Evolutionary conservation across 1,140 invertebrate species (phyloP).

Genomic region (Scaptomyza montana): DNA sequence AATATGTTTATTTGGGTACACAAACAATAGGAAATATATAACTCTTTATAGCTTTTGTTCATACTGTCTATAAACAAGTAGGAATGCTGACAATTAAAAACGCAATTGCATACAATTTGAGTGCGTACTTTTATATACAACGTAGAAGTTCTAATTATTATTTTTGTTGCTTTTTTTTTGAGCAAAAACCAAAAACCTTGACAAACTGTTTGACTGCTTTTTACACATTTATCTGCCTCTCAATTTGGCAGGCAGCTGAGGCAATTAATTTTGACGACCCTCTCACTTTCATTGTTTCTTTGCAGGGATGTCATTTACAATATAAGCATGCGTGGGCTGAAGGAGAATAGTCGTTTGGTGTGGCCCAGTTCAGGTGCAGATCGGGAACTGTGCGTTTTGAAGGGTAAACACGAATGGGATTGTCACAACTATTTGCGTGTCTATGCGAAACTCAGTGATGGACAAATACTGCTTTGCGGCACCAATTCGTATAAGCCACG

Average conservation of each 20-base stretch:
- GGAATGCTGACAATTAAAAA: constrained; percentile 29
- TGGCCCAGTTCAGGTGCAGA: constrained; percentile 93
- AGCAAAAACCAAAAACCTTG: constrained; percentile 63
- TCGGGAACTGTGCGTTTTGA: constrained; percentile 92
- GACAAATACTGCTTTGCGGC: constrained; percentile 94
- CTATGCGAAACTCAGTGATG: constrained; percentile 87
- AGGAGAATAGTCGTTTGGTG: constrained; percentile 88
- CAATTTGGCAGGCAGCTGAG: constrained; percentile 1
- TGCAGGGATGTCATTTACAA: constrained; percentile 91
- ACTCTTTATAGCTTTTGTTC: background rate
- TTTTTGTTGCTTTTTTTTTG: constrained; percentile 37
- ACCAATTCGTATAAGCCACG: constrained; percentile 98
- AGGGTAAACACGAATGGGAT: constrained; percentile 93
- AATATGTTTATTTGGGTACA: background rate
- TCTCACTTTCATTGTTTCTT: constrained; percentile 3
- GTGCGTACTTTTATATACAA: constrained; percentile 33
- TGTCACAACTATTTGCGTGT: constrained; percentile 99
- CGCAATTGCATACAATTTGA: constrained; percentile 40
- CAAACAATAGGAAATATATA: constrained; percentile 3
- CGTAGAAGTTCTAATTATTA: constrained; percentile 68
- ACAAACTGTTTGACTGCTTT: constrained; percentile 24
- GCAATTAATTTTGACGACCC: too few species aligned
- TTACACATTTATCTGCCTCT: constrained; percentile 3
- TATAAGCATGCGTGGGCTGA: constrained; percentile 89
- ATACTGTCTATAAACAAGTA: constrained; percentile 1